Evolutionary conservation across 2,797 vertebrate species (phyloP).

Genomic region (Bradypodion ventrale): DNA sequence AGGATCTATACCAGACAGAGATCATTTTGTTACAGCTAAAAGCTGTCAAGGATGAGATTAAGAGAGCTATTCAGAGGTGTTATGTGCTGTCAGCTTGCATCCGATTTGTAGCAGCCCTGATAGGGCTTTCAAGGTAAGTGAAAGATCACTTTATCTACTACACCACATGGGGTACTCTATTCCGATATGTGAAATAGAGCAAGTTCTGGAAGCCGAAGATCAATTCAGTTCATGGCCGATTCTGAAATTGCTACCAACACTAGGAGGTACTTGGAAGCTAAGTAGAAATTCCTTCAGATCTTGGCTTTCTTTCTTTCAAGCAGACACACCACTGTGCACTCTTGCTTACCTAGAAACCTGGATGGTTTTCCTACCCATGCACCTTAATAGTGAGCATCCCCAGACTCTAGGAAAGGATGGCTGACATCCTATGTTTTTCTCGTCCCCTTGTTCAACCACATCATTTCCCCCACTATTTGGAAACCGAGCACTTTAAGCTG

Average conservation of each 20-base stretch:
- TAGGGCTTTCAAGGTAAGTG: too few species aligned
- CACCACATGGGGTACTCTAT: too few species aligned
- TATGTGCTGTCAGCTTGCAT: too few species aligned
- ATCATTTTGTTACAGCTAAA: not conserved
- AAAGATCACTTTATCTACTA: too few species aligned
- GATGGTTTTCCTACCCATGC: not conserved
- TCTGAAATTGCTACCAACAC: not conserved
- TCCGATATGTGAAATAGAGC: not conserved
- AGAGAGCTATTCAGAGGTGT: not conserved
- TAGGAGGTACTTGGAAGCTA: not conserved
- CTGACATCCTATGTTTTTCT: not conserved
- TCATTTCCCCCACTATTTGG: not conserved
- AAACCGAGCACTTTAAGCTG: not conserved
- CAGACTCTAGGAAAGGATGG: not conserved
- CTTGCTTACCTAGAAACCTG: not conserved
- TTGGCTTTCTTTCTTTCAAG: not conserved
- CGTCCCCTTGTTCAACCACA: not conserved
- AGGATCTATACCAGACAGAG: not conserved
- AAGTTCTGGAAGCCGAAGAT: not conserved
- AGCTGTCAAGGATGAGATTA: not conserved
- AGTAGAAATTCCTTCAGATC: not conserved
- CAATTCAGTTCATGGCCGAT: not conserved
- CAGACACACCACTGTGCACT: not conserved
- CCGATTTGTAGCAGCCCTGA: too few species aligned
- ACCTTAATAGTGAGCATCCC: not conserved